These are phyloP conservation scores for Drosophila robusta DNA, from an alignment of 2,888 invertebrate species.

Conservation along the genomic window DNA sequence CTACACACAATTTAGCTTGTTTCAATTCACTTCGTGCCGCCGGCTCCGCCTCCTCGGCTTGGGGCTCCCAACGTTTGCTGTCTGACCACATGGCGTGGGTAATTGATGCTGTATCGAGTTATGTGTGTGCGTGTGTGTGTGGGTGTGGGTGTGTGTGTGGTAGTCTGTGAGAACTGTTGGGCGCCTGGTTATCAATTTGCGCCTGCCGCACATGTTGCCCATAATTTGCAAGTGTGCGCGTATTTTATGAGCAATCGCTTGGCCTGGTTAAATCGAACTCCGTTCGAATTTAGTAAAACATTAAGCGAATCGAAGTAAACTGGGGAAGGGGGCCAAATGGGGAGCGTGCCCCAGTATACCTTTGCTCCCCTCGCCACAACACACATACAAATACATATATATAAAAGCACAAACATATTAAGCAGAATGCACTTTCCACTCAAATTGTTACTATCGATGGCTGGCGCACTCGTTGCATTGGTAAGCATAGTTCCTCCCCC, in stretches of 20 bases:
- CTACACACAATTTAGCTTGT: background rate
- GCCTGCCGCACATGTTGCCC: conserved; percentile 47
- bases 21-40: conserved; percentile 18
- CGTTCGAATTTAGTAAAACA: conserved; percentile 18
- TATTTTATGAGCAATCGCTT: conserved; percentile 32
- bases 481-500: conserved; percentile 7
- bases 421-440: conserved; percentile 14
- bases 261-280: conserved; percentile 20
- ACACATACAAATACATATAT: conserved; percentile 5
- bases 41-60: conserved; percentile 3
- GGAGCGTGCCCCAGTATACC: conserved; percentile 5
- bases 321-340: background rate
- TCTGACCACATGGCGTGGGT: conserved; percentile 50
- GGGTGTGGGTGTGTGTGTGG: conserved; percentile 1
- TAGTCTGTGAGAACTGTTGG: conserved; percentile 19
- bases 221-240: conserved; percentile 58
- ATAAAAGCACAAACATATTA: background rate
- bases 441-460: background rate
- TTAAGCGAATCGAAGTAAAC: conserved; percentile 11
- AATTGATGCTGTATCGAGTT: conserved; percentile 61
- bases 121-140: conserved; percentile 4
- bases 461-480: conserved; percentile 2
- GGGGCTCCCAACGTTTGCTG: conserved; percentile 8
- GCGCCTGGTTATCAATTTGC: conserved; percentile 48
- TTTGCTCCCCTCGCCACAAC: background rate